Evolutionary conservation across 2,113 vertebrate genomes (phyloP).

Genomic region (Otocyon megalotis): DNA sequence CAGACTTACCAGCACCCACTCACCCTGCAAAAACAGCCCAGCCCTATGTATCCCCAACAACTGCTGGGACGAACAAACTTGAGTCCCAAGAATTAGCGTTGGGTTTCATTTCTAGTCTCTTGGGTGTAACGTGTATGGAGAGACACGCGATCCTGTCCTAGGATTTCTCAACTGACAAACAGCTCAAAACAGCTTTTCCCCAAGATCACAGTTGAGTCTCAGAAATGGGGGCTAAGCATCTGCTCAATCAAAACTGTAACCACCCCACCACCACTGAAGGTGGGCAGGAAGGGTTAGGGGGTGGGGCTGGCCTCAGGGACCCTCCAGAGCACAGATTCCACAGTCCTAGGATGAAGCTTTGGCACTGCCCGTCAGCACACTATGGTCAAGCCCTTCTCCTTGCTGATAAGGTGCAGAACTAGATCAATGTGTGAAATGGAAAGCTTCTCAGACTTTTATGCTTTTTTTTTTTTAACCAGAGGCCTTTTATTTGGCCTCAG

Average conservation of each 20-base stretch:
- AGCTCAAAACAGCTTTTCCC: neutral
- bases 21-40: neutral
- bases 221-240: neutral
- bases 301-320: neutral
- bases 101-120: neutral
- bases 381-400: neutral
- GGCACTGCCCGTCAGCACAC: accelerated
- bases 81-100: accelerated
- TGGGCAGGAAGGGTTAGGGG: no score
- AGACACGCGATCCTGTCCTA: accelerated
- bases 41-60: neutral
- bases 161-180: neutral
- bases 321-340: neutral
- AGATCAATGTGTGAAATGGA: neutral
- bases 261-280: no score
- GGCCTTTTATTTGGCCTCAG: neutral
- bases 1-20: neutral
- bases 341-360: no score
- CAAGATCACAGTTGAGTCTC: accelerated
- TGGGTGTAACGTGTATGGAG: accelerated
- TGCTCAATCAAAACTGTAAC: accelerated
- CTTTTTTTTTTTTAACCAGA: neutral
- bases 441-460: neutral
- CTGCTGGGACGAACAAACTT: neutral
- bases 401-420: neutral